Evolutionary conservation across 1,140 invertebrate genomes (phyloP).

Genomic region (Hirudo medicinalis): DNA sequence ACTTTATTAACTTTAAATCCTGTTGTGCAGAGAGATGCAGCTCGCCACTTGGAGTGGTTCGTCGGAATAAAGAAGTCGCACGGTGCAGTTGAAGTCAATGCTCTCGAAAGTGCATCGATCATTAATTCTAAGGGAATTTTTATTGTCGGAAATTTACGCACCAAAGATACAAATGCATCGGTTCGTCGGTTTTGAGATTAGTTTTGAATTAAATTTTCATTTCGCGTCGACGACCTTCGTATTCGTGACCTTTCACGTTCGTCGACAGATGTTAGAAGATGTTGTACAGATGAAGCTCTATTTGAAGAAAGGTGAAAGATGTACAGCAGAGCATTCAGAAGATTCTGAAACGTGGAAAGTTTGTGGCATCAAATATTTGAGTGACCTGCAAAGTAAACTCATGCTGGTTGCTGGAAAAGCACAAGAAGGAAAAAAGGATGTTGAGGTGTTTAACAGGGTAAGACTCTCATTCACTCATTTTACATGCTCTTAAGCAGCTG

Average conservation of each 20-base stretch:
- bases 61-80: constrained; percentile 31
- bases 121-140: constrained; percentile 34
- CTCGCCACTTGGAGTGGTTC: constrained; percentile 30
- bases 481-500: neutral
- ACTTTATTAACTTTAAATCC: neutral
- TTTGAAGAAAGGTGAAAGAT: constrained; percentile 15
- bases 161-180: neutral
- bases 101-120: constrained; percentile 30
- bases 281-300: constrained; percentile 25
- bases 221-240: neutral
- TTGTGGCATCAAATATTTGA: constrained; percentile 27
- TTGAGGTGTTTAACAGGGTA: constrained; percentile 32
- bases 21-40: constrained; percentile 28
- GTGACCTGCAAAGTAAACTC: constrained; percentile 34
- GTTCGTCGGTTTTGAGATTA: neutral
- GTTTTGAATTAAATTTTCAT: neutral
- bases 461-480: constrained; percentile 14
- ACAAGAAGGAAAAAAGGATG: constrained; percentile 29
- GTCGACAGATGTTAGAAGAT: constrained; percentile 19
- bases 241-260: neutral
- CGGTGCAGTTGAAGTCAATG: constrained; percentile 35
- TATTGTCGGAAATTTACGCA: constrained; percentile 24
- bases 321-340: neutral
- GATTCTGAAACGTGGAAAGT: constrained; percentile 23
- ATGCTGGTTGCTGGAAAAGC: constrained; percentile 37